These are phyloP conservation scores for Pemphigus obesinymphae DNA, from an alignment of 1,140 invertebrate species.

Conservation along the genomic window DNA sequence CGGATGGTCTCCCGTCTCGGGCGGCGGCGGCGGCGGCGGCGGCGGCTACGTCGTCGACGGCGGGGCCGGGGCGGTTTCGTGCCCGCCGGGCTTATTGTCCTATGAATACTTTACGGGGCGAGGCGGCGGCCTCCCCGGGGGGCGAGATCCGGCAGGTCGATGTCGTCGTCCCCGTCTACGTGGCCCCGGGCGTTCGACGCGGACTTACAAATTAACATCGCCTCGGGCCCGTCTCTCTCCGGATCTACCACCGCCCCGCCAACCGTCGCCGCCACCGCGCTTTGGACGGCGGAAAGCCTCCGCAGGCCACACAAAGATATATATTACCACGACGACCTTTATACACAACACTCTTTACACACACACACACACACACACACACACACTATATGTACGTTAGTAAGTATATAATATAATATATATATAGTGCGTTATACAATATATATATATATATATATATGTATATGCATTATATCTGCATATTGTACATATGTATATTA, in stretches of 20 bases:
- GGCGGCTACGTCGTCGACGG: not conserved
- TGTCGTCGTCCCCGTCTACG: constrained; percentile 27
- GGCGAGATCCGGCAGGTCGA: constrained; percentile 36
- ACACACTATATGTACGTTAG: too few species aligned
- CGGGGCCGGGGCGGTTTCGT: not conserved
- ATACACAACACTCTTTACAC: constrained; percentile 13
- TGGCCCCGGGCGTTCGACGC: constrained; percentile 28
- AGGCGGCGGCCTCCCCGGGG: constrained; percentile 31
- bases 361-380: not conserved
- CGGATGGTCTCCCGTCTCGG: constrained; percentile 1
- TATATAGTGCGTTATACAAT: too few species aligned
- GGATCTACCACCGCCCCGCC: not conserved
- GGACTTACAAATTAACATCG: constrained; percentile 41
- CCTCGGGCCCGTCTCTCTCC: not conserved
- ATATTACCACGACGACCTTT: constrained; percentile 39
- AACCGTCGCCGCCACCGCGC: not conserved
- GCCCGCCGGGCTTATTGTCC: constrained; percentile 16
- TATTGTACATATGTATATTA: not conserved
- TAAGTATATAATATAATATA: too few species aligned
- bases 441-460: not conserved
- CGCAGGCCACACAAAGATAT: constrained; percentile 23
- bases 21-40: not conserved
- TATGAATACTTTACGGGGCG: constrained; percentile 31
- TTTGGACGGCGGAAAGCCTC: constrained; percentile 8
- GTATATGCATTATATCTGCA: not conserved